These are phyloP conservation scores for Orientallactaga bullata DNA, from an alignment of 2,113 vertebrate species.

Conservation along the genomic window DNA sequence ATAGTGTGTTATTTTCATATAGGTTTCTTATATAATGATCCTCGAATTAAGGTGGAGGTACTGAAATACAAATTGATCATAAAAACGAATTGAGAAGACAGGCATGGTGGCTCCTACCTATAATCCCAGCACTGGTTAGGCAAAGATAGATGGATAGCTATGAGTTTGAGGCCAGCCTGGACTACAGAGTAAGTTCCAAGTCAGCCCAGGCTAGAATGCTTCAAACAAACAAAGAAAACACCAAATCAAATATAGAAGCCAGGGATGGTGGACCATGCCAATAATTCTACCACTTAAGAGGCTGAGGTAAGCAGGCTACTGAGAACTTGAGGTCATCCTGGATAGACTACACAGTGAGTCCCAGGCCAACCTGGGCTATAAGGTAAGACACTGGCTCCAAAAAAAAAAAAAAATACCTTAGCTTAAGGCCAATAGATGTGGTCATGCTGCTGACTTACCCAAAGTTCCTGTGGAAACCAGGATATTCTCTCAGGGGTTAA, in stretches of 20 bases:
- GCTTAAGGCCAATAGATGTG: neutral
- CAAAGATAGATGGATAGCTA: neutral
- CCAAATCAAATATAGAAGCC: no score
- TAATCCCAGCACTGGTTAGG: neutral
- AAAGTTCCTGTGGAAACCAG: conserved; percentile 93
- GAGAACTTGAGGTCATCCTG: neutral
- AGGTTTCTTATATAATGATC: neutral
- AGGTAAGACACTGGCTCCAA: neutral
- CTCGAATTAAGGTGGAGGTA: neutral
- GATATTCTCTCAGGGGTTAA: conserved; percentile 94
- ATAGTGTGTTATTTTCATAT: neutral
- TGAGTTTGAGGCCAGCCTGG: no score
- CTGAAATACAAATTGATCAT: neutral
- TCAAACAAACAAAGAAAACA: no score
- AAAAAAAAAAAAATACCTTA: neutral
- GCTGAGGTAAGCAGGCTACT: neutral
- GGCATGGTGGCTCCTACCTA: no score
- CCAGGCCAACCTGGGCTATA: neutral
- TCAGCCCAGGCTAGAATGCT: no score
- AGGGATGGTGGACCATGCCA: no score
- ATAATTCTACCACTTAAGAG: no score
- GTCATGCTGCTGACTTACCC: conserved; percentile 86
- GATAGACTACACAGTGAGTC: neutral
- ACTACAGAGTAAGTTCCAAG: no score
- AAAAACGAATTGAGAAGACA: neutral